These are phyloP conservation scores for Macrotis lagotis DNA, from an alignment of 2,113 vertebrate species.

Conservation along the genomic window DNA sequence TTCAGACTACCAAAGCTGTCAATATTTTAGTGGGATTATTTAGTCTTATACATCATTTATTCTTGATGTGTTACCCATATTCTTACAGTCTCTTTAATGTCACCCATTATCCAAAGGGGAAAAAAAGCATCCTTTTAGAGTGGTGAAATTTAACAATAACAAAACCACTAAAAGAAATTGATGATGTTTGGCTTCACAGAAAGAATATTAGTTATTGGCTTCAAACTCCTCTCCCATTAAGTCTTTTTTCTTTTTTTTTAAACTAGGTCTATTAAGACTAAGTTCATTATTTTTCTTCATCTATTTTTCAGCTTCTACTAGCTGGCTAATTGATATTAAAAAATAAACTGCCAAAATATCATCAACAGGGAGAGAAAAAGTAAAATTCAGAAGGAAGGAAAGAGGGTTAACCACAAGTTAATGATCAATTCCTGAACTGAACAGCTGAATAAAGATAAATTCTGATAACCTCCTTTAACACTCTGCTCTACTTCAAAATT, in stretches of 20 bases:
- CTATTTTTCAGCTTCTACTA: neutral
- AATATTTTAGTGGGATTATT: neutral
- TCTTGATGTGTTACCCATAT: neutral
- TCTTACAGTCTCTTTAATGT: neutral
- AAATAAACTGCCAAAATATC: neutral
- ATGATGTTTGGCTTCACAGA: neutral
- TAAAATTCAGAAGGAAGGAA: neutral
- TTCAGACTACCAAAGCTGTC: neutral
- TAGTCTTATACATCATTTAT: neutral
- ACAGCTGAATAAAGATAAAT: neutral
- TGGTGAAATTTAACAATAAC: constrained; percentile 15
- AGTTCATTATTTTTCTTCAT: neutral
- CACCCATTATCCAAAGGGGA: neutral
- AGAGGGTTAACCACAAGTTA: neutral
- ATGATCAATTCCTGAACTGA: neutral
- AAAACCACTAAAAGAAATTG: constrained; percentile 13
- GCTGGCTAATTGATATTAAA: neutral
- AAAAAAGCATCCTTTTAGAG: neutral
- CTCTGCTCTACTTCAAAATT: neutral
- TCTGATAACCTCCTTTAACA: neutral
- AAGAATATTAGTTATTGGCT: constrained; percentile 1
- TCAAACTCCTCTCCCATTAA: neutral
- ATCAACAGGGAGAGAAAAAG: neutral
- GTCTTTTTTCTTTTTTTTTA: neutral
- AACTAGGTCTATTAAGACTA: neutral